Evolutionary conservation across 1,140 invertebrate genomes (phyloP).

Genomic region (Lordiphosa mommai): DNA sequence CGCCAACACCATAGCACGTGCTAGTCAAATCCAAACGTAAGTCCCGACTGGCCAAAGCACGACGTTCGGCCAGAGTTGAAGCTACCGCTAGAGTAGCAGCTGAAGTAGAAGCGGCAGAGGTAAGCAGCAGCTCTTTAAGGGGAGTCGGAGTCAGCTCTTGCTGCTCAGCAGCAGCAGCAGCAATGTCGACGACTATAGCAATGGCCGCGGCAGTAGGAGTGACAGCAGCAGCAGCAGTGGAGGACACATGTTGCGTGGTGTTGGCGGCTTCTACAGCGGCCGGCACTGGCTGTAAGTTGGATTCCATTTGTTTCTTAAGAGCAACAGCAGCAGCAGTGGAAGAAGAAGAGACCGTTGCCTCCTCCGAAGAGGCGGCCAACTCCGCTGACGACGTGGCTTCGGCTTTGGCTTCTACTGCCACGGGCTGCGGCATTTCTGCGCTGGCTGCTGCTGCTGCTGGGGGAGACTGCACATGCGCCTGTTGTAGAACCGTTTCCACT

Average conservation of each 20-base stretch:
- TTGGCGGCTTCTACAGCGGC: not conserved
- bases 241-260: slow-evolving; percentile 59
- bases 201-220: slow-evolving; percentile 8
- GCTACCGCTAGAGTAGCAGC: slow-evolving; percentile 55
- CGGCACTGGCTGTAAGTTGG: slow-evolving; percentile 18
- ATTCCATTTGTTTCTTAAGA: slow-evolving; percentile 59
- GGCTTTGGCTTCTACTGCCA: slow-evolving; percentile 24
- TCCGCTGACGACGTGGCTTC: slow-evolving; percentile 18
- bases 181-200: too few relatives aligned
- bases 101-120: slow-evolving; percentile 28
- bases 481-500: slow-evolving; percentile 53
- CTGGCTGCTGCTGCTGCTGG: slow-evolving; percentile 39
- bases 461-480: slow-evolving; percentile 66
- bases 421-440: slow-evolving; percentile 45
- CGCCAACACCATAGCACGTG: slow-evolving; percentile 67
- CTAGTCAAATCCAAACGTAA: slow-evolving; percentile 70
- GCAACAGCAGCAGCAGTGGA: too few relatives aligned
- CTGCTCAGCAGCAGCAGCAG: not conserved
- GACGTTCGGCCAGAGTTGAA: slow-evolving; percentile 55
- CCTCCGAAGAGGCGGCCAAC: too few relatives aligned
- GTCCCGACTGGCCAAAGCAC: slow-evolving; percentile 56
- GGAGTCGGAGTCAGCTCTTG: not conserved
- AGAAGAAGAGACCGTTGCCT: too few relatives aligned
- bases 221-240: not conserved
- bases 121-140: slow-evolving; percentile 23